These are phyloP conservation scores for Pseudolycoriella hygida DNA, from an alignment of 2,888 invertebrate genomes.

Conservation along the genomic window DNA sequence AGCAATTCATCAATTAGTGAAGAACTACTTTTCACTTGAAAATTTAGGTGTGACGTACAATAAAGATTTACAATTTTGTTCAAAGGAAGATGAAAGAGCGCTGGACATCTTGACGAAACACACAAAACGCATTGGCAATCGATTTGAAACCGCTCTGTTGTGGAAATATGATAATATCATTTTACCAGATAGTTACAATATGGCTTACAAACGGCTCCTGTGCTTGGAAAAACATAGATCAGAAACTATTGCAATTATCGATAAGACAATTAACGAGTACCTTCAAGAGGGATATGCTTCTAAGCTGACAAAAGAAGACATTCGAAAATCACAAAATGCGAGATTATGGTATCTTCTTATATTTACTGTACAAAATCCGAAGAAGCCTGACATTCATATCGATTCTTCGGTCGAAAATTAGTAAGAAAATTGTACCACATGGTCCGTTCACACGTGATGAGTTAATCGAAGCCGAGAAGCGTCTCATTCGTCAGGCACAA, in stretches of 20 bases:
- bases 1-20: background rate
- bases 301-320: conserved; percentile 8
- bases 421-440: too few species aligned
- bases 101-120: background rate
- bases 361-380: conserved; percentile 11
- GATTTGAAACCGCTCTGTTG: background rate
- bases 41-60: background rate
- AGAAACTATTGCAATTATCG: too few species aligned
- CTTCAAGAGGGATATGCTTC: conserved; percentile 8
- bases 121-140: background rate
- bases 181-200: background rate
- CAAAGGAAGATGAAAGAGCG: background rate
- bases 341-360: conserved; percentile 14
- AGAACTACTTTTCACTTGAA: background rate
- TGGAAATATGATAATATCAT: background rate
- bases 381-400: conserved; percentile 12
- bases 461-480: too few species aligned
- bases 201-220: background rate
- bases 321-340: background rate
- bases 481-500: too few species aligned
- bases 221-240: background rate
- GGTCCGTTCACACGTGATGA: too few species aligned
- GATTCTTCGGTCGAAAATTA: too few species aligned
- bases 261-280: conserved; percentile 6
- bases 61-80: background rate